Conservation (phyloP, 2,113 vertebrate genomes). For the Jaculus jaculus region DNA sequence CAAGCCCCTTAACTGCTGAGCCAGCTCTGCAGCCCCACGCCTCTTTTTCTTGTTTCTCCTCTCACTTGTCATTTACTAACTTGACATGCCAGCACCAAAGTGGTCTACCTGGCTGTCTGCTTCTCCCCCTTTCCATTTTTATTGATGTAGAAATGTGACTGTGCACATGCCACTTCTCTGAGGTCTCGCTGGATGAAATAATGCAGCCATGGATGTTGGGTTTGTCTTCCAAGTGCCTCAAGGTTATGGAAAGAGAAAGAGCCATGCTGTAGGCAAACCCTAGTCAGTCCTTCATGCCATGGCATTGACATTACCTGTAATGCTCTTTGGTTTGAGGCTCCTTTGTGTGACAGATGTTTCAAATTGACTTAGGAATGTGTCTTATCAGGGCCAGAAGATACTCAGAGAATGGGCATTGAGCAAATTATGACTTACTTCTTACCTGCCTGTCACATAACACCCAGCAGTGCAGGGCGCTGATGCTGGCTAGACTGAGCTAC, state of each 20-base stretch:
- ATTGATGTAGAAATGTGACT: neutral
- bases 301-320: neutral
- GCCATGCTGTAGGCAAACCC: neutral
- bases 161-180: neutral
- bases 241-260: neutral
- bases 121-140: neutral
- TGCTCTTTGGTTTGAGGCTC: neutral
- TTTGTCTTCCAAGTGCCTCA: neutral
- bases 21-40: no score
- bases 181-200: constrained; percentile 1
- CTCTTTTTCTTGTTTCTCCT: neutral
- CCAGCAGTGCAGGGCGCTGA: no score
- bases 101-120: neutral
- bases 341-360: neutral
- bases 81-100: neutral
- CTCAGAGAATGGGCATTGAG: neutral
- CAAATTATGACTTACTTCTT: neutral
- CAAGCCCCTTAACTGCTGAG: no score
- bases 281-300: neutral
- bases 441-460: neutral
- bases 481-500: neutral
- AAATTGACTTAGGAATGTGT: neutral
- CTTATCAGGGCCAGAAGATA: neutral
- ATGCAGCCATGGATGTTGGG: neutral
- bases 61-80: neutral